Conservation (phyloP, 1,140 invertebrate genomes). For the Centruroides sculpturatus region DNA sequence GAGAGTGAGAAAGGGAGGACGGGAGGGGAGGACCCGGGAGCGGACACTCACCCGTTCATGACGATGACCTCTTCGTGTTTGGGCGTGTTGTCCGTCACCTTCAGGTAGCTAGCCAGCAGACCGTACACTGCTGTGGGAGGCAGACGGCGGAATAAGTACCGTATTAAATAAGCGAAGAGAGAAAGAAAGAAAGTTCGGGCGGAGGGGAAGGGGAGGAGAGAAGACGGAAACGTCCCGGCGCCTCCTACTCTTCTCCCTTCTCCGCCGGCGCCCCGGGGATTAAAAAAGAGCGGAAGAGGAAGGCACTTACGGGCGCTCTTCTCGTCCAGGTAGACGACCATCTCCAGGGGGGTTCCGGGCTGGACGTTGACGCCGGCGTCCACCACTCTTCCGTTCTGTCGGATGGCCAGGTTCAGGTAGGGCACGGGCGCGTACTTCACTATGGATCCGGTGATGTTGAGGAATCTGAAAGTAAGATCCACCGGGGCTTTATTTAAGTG, state of each 20-base stretch:
- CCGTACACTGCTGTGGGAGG: conserved; percentile 17
- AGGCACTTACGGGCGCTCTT: conserved; percentile 56
- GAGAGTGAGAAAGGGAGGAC: too few relatives aligned
- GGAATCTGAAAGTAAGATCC: conserved; percentile 21
- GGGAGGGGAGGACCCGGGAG: too few relatives aligned
- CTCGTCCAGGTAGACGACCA: conserved; percentile 77
- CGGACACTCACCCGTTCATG: conserved; percentile 59
- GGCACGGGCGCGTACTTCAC: conserved; percentile 53
- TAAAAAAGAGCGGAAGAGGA: too few relatives aligned
- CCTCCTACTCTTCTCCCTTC: too few relatives aligned
- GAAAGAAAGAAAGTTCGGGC: background rate
- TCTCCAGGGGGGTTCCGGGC: conserved; percentile 74
- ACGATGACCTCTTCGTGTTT: conserved; percentile 73
- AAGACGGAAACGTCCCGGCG: too few relatives aligned
- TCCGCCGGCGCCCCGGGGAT: too few relatives aligned
- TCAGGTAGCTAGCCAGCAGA: conserved; percentile 57
- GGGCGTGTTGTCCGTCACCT: conserved; percentile 66
- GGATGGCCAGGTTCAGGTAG: conserved; percentile 61
- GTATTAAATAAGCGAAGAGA: background rate
- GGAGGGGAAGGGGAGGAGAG: too few relatives aligned
- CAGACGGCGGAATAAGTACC: background rate
- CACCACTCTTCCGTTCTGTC: conserved; percentile 63
- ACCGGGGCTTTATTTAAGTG: too few relatives aligned
- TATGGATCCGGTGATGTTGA: conserved; percentile 33
- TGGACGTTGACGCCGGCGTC: conserved; percentile 66